Evolutionary conservation across 35 echinoderm and acorn worm genomes (phyloP), one percentile per base, ranked within the genome.

Genomic region (Anneissia japonica): DNA sequence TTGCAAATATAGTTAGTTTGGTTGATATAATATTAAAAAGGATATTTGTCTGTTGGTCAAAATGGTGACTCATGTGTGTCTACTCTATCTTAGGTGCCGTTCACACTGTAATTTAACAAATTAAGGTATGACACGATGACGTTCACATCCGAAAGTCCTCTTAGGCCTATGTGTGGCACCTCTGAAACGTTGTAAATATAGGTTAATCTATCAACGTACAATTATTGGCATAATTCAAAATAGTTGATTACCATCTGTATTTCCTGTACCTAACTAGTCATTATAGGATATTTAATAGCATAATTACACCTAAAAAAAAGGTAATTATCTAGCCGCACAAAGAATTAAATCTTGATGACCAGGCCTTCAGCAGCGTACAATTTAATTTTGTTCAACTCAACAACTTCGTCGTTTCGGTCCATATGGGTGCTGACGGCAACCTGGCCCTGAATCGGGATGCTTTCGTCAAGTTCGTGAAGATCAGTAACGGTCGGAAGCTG

Each of bases 341-440:
- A n/a, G 11, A 19, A 14, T 23, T 64, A 64, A 23, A 64, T 64
- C 9, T 64, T 64, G 51, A 97, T 84, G 4, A 97, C 88, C 23
- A 97, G 72, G 3, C 91, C 95, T 56, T 93, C 88, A 5, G 91
- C 95, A 9, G 88, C 84, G 9, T 79, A 26, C 28, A 97, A 78
- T 19, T 73, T 35, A 0, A 97, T 72, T 77, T 97, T 97, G 74
- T 97, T 97, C 28, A 97, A 40, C 81, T 97, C 80, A 45, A 97
- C 88, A 17, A 40, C 23, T 10, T 90, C 72, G 3, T 73, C 82
- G 32, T 85, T 80, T 29, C 91, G 84, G 2, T 16, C n/a, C 26
- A n/a, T 28, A 26, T 91, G 72, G 3, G 91, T 88, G 72, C 80
- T 76, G 17, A 93, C 76, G 7, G 81, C 39, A 13, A 97, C 82